phyloP scores from a whole-genome alignment of 2,797 vertebrate genomes.

The Pangasius larnaudii region DNA sequence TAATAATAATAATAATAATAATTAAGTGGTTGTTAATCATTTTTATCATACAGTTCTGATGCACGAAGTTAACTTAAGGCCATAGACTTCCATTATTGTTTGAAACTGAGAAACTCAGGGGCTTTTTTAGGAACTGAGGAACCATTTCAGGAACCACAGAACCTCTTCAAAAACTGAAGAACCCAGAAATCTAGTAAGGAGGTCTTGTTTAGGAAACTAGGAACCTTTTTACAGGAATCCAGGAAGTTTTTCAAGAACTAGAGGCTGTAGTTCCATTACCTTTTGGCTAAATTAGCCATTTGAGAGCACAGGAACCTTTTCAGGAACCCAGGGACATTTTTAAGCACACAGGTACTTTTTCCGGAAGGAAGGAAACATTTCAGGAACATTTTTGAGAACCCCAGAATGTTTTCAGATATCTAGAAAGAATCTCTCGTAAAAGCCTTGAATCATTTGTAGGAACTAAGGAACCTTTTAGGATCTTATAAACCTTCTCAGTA shows the following conservation, averaged over 20 bases:
- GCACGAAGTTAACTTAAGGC: neutral
- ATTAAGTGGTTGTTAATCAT: neutral
- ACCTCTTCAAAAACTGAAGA: neutral
- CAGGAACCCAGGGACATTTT: neutral
- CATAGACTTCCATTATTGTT: neutral
- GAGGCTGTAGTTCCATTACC: neutral
- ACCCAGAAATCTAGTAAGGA: neutral
- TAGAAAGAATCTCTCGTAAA: neutral
- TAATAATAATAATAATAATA: neutral
- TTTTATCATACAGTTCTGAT: neutral
- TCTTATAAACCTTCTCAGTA: neutral
- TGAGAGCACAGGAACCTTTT: neutral
- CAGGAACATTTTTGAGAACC: neutral
- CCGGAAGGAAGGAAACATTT: neutral
- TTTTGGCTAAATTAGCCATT: too few species aligned
- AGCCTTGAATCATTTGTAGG: neutral
- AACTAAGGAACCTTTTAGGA: neutral
- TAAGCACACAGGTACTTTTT: neutral
- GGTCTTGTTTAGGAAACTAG: neutral
- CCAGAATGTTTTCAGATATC: neutral
- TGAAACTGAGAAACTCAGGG: neutral
- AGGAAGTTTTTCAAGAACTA: neutral
- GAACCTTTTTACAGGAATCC: neutral
- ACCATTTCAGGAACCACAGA: neutral
- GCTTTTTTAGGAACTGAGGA: neutral